These are phyloP conservation scores for Marisa cornuarietis DNA, from an alignment of 1,140 invertebrate species.

Conservation along the genomic window DNA sequence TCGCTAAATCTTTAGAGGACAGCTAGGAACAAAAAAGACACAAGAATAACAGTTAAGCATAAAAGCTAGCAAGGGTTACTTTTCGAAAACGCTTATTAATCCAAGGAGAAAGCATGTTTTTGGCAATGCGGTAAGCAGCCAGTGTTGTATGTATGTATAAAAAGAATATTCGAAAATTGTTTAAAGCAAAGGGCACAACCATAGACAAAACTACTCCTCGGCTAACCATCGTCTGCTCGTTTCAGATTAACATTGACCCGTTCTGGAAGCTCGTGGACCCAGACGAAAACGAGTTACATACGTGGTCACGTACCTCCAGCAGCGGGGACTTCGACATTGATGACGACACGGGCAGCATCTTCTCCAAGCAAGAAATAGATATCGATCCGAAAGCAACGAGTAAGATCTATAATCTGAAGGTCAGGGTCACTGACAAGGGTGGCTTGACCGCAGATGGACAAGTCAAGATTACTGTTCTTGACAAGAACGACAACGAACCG, in stretches of 20 bases:
- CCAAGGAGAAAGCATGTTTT: no score
- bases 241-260: conserved; percentile 9
- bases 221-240: no score
- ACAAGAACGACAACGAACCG: conserved; percentile 16
- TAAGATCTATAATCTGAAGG: neutral
- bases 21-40: no score
- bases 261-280: conserved; percentile 3
- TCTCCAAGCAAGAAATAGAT: conserved; percentile 1
- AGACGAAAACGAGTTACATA: neutral
- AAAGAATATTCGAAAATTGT: no score
- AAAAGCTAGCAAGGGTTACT: no score
- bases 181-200: no score
- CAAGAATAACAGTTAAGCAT: no score
- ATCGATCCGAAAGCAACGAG: neutral
- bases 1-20: no score
- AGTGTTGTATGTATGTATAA: no score
- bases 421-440: conserved; percentile 8
- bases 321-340: conserved; percentile 1
- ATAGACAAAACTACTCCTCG: no score
- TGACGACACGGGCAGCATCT: neutral
- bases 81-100: no score
- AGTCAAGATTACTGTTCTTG: neutral
- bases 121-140: no score
- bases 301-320: neutral
- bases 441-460: neutral